A percentile compares a stretch with the other conserved stretches of the same genome.
These are phyloP conservation scores for Drosophila elegans DNA, from an alignment of 1,140 invertebrate species.

Conservation along the genomic window DNA sequence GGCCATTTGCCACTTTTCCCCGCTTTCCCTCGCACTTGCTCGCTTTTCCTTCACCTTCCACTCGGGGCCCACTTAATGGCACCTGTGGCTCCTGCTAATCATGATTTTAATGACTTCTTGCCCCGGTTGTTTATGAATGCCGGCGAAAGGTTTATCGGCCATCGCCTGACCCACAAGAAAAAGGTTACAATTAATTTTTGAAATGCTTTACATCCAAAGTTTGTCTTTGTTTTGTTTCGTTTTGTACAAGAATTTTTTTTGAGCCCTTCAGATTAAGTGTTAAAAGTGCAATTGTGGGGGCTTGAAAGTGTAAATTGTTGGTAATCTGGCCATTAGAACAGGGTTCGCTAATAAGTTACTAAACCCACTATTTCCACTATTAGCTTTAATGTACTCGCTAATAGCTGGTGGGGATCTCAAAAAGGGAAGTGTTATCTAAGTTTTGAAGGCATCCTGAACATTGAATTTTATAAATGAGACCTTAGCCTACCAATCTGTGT, in stretches of 20 bases:
- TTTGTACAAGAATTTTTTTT: neutral
- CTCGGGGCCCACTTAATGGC: slow-evolving; percentile 60
- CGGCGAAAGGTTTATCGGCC: slow-evolving; percentile 60
- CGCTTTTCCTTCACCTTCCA: neutral
- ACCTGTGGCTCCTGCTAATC: slow-evolving; percentile 72
- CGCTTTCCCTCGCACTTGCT: neutral
- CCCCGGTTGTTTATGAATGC: slow-evolving; percentile 29
- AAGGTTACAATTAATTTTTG: slow-evolving; percentile 69
- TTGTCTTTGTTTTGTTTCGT: slow-evolving; percentile 22
- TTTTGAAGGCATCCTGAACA: too few species aligned
- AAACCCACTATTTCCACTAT: neutral
- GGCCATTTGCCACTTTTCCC: slow-evolving; percentile 10
- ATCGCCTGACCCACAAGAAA: slow-evolving; percentile 1
- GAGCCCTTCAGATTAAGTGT: slow-evolving; percentile 10
- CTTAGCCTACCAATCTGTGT: too few species aligned
- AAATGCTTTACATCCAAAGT: slow-evolving; percentile 63
- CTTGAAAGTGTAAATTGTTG: neutral
- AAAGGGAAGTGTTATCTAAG: neutral
- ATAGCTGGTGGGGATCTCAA: neutral
- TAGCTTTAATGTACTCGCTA: neutral
- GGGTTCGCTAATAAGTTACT: slow-evolving; percentile 1
- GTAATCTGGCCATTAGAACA: too few species aligned
- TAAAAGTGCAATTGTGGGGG: slow-evolving; percentile 1
- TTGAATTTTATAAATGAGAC: too few species aligned
- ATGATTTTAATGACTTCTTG: slow-evolving; percentile 70